phyloP scores from a whole-genome alignment of 2,888 invertebrate species.

The Volucella zonaria region DNA sequence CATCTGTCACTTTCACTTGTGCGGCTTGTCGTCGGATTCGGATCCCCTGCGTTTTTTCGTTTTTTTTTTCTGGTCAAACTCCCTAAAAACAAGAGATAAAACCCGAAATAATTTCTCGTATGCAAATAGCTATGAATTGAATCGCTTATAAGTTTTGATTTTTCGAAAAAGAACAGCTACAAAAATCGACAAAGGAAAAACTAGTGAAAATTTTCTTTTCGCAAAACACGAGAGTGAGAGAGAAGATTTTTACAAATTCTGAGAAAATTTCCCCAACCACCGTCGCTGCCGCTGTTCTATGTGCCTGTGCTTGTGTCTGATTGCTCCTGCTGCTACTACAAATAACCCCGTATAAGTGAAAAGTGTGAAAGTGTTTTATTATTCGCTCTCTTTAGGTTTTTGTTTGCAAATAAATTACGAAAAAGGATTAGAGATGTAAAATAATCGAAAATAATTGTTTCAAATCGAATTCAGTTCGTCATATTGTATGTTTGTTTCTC shows the following conservation, averaged over 20 bases:
- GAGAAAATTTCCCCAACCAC: constrained; percentile 73
- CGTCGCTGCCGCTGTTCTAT: constrained; percentile 15
- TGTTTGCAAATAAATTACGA: constrained; percentile 44
- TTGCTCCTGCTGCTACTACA: constrained; percentile 39
- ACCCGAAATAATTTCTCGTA: constrained; percentile 1
- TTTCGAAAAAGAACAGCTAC: constrained; percentile 21
- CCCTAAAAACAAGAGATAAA: constrained; percentile 10
- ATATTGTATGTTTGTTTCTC: constrained; percentile 29
- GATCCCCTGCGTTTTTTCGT: constrained; percentile 31
- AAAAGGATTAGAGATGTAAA: constrained; percentile 43
- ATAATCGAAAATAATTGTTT: background rate
- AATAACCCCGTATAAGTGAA: constrained; percentile 46
- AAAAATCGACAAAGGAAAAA: constrained; percentile 43
- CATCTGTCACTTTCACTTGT: constrained; percentile 74
- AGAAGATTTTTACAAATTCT: constrained; percentile 62
- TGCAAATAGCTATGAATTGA: background rate
- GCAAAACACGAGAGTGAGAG: constrained; percentile 69
- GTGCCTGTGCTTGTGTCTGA: constrained; percentile 4
- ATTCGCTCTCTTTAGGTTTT: constrained; percentile 27
- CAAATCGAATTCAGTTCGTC: constrained; percentile 8
- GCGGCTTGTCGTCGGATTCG: constrained; percentile 68
- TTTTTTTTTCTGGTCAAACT: constrained; percentile 17
- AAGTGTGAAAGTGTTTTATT: constrained; percentile 49
- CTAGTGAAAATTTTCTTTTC: constrained; percentile 59
- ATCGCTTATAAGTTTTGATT: background rate